Conservation (phyloP, 1,140 invertebrate species). For the Vollenhovia emeryi region DNA sequence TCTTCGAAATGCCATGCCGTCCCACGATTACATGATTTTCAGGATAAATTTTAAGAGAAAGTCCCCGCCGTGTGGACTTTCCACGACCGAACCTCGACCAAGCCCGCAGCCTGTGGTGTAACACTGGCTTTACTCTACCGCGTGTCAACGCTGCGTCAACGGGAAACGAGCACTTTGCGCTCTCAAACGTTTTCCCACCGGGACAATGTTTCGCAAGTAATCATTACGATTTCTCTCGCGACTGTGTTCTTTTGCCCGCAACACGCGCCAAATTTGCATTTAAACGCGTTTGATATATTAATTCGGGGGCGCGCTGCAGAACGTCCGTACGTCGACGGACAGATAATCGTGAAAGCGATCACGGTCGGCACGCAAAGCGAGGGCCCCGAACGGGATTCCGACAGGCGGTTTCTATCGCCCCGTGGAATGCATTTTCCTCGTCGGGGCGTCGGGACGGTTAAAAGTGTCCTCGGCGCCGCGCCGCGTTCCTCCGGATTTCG, state of each 20-base stretch:
- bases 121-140: too few relatives aligned
- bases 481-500: constrained; percentile 43
- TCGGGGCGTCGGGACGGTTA: not conserved
- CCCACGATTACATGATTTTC: too few relatives aligned
- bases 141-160: not conserved
- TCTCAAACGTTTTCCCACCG: not conserved
- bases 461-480: constrained; percentile 26
- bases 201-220: not conserved
- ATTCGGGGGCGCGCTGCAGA: not conserved
- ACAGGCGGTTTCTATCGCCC: not conserved
- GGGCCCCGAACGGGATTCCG: not conserved
- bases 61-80: too few relatives aligned
- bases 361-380: not conserved
- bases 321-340: too few relatives aligned
- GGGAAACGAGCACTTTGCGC: not conserved
- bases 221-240: not conserved
- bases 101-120: too few relatives aligned
- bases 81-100: too few relatives aligned
- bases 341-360: too few relatives aligned
- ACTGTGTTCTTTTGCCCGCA: too few relatives aligned
- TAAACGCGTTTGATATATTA: not conserved
- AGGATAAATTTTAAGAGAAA: too few relatives aligned
- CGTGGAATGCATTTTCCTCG: not conserved
- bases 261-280: not conserved
- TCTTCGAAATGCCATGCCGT: too few relatives aligned